Percentiles rank a stretch among this genome's conserved stretches.
Conservation (phyloP, 2,888 invertebrate genomes). For the Leptinotarsa peninsularis region DNA sequence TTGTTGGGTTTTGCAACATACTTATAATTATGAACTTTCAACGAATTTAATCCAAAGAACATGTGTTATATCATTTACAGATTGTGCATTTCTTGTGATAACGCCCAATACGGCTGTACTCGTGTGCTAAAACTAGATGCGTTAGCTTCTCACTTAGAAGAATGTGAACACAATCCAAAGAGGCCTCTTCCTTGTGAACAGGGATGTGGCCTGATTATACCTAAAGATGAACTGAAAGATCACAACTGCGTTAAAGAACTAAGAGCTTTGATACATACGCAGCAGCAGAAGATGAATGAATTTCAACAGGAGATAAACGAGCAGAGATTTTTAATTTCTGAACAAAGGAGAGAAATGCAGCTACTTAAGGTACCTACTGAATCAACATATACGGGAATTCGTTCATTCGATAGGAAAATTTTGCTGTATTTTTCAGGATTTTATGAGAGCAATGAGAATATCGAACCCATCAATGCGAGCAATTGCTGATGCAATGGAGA, state of each 20-base stretch:
- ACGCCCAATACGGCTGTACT: constrained; percentile 87
- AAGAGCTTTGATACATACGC: constrained; percentile 84
- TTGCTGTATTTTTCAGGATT: constrained; percentile 73
- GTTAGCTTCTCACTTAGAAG: constrained; percentile 85
- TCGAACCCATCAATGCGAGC: constrained; percentile 93
- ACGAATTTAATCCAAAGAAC: too few species aligned
- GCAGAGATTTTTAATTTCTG: constrained; percentile 87
- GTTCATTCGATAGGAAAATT: not conserved
- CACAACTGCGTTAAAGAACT: constrained; percentile 95
- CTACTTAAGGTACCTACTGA: constrained; percentile 78
- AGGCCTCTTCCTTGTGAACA: constrained; percentile 92
- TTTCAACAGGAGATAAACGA: constrained; percentile 89
- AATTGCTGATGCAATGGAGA: constrained; percentile 93
- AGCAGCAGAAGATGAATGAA: constrained; percentile 87
- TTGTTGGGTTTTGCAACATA: too few species aligned
- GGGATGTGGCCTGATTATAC: constrained; percentile 93
- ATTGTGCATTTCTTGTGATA: constrained; percentile 91
- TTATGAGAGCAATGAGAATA: constrained; percentile 92
- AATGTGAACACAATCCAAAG: constrained; percentile 95
- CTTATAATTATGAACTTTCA: too few species aligned
- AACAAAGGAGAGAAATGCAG: constrained; percentile 89
- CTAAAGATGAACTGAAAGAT: constrained; percentile 93
- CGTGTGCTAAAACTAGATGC: constrained; percentile 88
- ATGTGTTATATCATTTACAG: constrained; percentile 64
- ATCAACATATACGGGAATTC: too few species aligned